These are phyloP conservation scores for Ischnus inquisitorius DNA, from an alignment of 2,888 invertebrate genomes.

Conservation along the genomic window DNA sequence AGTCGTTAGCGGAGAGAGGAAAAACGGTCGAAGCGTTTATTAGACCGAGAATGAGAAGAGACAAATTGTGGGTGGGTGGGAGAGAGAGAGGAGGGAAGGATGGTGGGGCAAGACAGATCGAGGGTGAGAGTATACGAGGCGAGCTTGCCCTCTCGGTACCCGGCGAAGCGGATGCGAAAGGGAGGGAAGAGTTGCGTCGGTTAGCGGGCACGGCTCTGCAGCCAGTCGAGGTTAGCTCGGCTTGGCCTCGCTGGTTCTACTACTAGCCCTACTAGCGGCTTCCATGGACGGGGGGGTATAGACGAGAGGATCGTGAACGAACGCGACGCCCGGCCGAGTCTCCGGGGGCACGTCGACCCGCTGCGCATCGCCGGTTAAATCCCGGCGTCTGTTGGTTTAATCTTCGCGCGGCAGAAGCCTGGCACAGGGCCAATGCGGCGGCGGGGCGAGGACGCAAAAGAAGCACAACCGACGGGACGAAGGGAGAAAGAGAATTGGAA, in stretches of 20 bases:
- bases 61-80: background rate
- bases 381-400: constrained; percentile 74
- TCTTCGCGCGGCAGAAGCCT: constrained; percentile 72
- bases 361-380: constrained; percentile 72
- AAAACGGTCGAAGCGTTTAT: background rate
- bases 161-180: constrained; percentile 18
- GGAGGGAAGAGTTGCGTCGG: constrained; percentile 42
- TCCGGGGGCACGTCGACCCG: constrained; percentile 68
- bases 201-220: constrained; percentile 48
- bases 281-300: background rate
- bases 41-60: background rate
- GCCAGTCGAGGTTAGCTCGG: constrained; percentile 40
- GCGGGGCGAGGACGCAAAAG: constrained; percentile 64
- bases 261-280: constrained; percentile 32
- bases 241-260: constrained; percentile 54
- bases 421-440: constrained; percentile 69
- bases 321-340: constrained; percentile 53
- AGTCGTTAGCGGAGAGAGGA: background rate
- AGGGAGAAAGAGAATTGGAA: constrained; percentile 66
- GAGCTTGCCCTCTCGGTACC: background rate
- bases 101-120: background rate
- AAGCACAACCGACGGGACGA: constrained; percentile 19
- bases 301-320: constrained; percentile 20
- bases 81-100: background rate
- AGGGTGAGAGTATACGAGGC: background rate